Conservation (phyloP, 35 echinoderm and acorn worm species). For the Chiridota heheva region DNA sequence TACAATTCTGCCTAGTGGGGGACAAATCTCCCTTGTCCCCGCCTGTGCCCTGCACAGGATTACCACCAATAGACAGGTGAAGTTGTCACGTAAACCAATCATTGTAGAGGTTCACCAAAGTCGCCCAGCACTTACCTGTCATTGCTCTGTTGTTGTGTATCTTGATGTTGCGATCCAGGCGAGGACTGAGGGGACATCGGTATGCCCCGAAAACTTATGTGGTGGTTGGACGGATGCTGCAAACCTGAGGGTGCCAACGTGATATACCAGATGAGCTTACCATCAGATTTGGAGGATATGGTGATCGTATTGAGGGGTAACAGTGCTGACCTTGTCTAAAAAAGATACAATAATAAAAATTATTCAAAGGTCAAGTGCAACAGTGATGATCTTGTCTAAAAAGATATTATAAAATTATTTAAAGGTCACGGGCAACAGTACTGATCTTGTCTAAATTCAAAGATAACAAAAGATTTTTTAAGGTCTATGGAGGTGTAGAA, state of each 20-base stretch:
- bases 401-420: no score
- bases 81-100: no score
- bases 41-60: no score
- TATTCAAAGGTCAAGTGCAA: no score
- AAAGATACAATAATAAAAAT: not conserved
- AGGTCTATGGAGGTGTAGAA: no score
- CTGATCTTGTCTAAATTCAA: no score
- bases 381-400: no score
- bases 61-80: no score
- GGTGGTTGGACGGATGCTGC: conserved; percentile 45
- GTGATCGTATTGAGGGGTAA: conserved; percentile 45
- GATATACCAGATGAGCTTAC: conserved; percentile 42
- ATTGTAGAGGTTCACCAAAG: not conserved
- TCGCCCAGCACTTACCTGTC: conserved; percentile 12
- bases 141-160: conserved; percentile 49
- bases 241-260: conserved; percentile 42
- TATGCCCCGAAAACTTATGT: conserved; percentile 44
- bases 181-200: conserved; percentile 39
- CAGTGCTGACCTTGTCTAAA: conserved; percentile 30
- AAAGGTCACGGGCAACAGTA: no score
- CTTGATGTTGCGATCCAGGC: conserved; percentile 43
- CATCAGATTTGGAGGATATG: conserved; percentile 32
- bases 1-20: no score
- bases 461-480: no score
- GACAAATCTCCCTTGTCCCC: no score